These are phyloP conservation scores for Pardalotus punctatus DNA, from an alignment of 2,113 vertebrate genomes.

Conservation along the genomic window DNA sequence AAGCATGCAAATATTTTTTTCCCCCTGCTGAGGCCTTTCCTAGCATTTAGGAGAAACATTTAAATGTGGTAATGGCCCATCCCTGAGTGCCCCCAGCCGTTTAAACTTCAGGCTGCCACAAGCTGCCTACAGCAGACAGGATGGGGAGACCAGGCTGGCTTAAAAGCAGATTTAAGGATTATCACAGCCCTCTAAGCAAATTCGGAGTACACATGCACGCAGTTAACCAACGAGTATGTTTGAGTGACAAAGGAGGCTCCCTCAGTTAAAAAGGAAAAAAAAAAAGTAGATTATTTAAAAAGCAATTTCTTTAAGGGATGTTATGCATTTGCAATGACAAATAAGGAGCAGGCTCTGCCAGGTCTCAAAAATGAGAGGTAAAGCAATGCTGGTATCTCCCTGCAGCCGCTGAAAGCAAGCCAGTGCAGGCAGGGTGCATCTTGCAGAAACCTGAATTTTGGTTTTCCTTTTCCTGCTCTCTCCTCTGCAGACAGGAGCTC, in stretches of 20 bases:
- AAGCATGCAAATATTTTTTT: neutral
- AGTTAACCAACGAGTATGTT: neutral
- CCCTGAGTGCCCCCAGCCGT: neutral
- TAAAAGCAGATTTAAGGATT: neutral
- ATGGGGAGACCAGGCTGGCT: neutral
- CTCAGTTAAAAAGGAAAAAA: neutral
- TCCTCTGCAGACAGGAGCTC: neutral
- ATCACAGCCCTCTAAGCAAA: neutral
- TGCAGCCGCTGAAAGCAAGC: neutral
- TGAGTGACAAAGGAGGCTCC: neutral
- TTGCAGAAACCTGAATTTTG: neutral
- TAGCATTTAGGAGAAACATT: neutral
- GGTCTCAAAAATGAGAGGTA: neutral
- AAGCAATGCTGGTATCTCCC: neutral
- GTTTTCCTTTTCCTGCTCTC: neutral
- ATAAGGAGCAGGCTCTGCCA: neutral
- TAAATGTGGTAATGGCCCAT: neutral
- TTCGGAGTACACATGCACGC: neutral
- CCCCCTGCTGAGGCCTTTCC: neutral
- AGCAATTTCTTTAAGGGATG: neutral
- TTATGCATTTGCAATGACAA: neutral
- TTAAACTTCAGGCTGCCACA: neutral
- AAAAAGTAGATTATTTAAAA: neutral
- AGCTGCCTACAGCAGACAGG: neutral
- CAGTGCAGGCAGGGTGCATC: fast-evolving